phyloP scores from a whole-genome alignment of 35 echinoderm and acorn worm species.

The Lytechinus variegatus region DNA sequence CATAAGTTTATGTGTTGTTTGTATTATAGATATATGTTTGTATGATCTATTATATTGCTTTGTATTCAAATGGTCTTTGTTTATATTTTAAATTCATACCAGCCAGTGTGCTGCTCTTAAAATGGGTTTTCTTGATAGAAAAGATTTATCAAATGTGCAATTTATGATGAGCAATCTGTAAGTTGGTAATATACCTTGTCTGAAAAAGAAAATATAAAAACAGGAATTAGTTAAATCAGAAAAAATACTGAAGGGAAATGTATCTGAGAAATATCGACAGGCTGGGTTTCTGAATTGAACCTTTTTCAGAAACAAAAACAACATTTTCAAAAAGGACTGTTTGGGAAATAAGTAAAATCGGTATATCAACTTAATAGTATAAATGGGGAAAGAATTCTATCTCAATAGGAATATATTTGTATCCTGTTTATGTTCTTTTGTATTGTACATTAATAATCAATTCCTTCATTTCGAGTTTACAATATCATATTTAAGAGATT shows the following conservation, averaged over 20 bases:
- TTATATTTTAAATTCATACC: neutral
- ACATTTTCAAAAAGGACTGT: neutral
- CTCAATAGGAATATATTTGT: neutral
- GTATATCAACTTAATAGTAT: neutral
- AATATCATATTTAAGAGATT: slow-evolving; percentile 5
- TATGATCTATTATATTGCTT: neutral
- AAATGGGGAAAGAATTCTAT: neutral
- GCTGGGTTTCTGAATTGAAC: neutral
- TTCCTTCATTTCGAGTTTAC: neutral
- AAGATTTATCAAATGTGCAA: neutral
- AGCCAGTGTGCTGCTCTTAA: neutral
- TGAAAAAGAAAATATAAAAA: neutral
- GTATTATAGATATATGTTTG: slow-evolving; percentile 28
- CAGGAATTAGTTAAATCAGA: neutral
- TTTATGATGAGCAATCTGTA: neutral
- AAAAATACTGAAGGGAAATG: neutral
- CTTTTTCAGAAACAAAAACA: neutral
- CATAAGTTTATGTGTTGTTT: slow-evolving; percentile 22
- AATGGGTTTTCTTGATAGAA: neutral
- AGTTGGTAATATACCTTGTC: neutral
- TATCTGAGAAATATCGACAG: neutral
- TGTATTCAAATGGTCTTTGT: neutral
- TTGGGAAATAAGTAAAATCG: neutral
- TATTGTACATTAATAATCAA: neutral
- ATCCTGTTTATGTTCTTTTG: neutral